Conservation (phyloP, 2,113 vertebrate species). For the Struthio camelus region DNA sequence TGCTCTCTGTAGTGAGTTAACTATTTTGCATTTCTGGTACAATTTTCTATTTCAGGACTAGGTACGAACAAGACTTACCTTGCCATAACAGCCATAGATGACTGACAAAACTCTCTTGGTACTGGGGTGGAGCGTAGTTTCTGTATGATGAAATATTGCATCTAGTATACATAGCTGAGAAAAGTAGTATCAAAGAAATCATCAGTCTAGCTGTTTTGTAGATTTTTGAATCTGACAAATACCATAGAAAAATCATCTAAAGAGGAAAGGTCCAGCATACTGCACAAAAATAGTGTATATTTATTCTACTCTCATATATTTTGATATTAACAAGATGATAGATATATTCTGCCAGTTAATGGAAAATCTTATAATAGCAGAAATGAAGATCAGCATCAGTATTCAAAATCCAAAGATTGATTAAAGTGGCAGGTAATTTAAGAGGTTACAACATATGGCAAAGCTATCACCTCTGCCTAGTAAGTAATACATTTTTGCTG, state of each 20-base stretch:
- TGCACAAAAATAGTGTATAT: background rate
- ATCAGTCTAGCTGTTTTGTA: background rate
- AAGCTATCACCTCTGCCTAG: background rate
- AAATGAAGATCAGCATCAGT: background rate
- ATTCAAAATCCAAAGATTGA: background rate
- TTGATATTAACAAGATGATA: background rate
- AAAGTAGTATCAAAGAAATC: background rate
- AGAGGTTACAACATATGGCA: background rate
- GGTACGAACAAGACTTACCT: background rate
- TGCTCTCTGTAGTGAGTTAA: background rate
- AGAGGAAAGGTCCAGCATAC: background rate
- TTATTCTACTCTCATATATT: background rate
- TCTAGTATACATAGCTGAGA: background rate
- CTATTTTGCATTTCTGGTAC: background rate
- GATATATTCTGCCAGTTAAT: background rate
- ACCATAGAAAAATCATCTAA: background rate
- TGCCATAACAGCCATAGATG: background rate
- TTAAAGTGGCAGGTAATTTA: background rate
- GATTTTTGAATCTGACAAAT: background rate
- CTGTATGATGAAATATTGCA: background rate
- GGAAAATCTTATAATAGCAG: background rate
- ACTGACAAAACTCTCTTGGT: background rate
- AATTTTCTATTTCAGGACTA: background rate
- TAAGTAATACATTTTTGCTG: background rate
- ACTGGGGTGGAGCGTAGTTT: background rate